Percentiles rank a stretch among this genome's conserved stretches.
These are phyloP conservation scores for Epinephelus coioides DNA, from an alignment of 2,797 vertebrate genomes.

Conservation along the genomic window DNA sequence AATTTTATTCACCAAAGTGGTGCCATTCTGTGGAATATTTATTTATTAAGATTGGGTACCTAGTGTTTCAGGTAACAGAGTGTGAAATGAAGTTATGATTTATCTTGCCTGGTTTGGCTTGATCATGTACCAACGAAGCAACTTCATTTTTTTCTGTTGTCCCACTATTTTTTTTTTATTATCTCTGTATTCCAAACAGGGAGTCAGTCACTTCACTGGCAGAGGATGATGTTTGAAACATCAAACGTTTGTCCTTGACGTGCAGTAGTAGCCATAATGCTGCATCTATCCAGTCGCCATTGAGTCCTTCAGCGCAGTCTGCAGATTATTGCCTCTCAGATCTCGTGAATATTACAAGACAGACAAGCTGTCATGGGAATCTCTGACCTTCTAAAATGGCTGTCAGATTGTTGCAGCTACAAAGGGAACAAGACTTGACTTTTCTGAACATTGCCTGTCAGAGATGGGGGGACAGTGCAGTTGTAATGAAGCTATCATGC, in stretches of 20 bases:
- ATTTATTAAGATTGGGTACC: constrained; percentile 49
- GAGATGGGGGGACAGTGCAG: not conserved
- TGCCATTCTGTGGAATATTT: constrained; percentile 28
- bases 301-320: constrained; percentile 34
- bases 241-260: constrained; percentile 36
- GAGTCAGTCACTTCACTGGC: constrained; percentile 21
- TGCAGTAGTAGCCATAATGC: constrained; percentile 1
- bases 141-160: not conserved
- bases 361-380: constrained; percentile 26
- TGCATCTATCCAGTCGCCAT: not conserved
- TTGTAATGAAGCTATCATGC: not conserved
- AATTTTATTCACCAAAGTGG: constrained; percentile 53
- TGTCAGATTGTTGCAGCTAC: not conserved
- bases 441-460: not conserved
- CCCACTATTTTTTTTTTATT: not conserved
- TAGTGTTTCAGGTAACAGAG: constrained; percentile 43
- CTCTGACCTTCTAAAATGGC: constrained; percentile 23
- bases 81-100: constrained; percentile 35
- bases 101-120: constrained; percentile 32
- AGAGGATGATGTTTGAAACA: constrained; percentile 17
- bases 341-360: constrained; percentile 11
- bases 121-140: constrained; percentile 28
- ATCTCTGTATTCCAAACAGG: constrained; percentile 17
- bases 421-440: not conserved
- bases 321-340: constrained; percentile 32